Conservation (phyloP, 2,113 vertebrate species). For the Arizona elegans region DNA sequence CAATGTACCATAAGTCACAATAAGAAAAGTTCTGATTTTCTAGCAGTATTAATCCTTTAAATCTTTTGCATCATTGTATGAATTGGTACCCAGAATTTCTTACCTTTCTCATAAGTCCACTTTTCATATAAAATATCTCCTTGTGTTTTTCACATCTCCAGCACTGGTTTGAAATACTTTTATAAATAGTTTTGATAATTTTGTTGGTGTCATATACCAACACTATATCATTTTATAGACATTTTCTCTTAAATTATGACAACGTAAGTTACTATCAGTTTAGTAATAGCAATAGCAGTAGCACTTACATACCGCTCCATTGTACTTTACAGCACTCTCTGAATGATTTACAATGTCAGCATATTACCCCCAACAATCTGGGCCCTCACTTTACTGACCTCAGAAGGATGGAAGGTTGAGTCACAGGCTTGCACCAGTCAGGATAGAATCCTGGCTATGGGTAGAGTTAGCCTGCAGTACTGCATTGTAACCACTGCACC, state of each 20-base stretch:
- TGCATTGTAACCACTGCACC: not conserved
- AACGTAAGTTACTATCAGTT: not conserved
- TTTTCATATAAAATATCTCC: too few species aligned
- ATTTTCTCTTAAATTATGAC: not conserved
- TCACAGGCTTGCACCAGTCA: not conserved
- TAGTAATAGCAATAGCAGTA: not conserved
- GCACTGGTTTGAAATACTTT: not conserved
- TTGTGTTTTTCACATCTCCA: not conserved
- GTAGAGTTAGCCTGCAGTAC: not conserved
- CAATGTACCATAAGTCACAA: not conserved
- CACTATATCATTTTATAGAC: not conserved
- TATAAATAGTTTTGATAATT: not conserved
- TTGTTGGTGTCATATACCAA: not conserved
- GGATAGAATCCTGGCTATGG: not conserved
- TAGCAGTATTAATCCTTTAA: not conserved
- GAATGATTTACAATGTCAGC: not conserved
- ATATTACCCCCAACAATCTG: not conserved
- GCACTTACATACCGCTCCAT: not conserved
- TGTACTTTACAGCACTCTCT: not conserved
- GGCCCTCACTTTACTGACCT: not conserved
- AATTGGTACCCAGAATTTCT: not conserved
- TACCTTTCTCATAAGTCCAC: too few species aligned
- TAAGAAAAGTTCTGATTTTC: not conserved
- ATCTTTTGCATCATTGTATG: not conserved
- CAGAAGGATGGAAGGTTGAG: not conserved